A percentile compares a stretch with the other conserved stretches of the same genome.
Evolutionary conservation across 2,797 vertebrate species (phyloP).

Genomic region (Lepus townsendii): DNA sequence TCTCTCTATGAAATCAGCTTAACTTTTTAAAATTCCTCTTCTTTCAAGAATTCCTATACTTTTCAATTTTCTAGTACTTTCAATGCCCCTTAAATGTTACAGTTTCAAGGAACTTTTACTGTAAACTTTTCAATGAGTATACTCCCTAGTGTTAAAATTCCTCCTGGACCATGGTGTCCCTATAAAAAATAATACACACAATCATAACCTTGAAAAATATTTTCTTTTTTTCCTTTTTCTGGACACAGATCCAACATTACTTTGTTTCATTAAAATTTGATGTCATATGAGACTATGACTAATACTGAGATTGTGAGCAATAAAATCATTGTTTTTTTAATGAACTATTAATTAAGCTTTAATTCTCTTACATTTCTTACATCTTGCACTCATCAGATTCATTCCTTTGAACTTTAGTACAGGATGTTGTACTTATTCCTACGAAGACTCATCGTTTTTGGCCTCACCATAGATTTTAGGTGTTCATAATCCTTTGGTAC

Average conservation of each 20-base stretch:
- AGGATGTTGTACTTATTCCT: background rate
- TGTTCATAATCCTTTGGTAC: background rate
- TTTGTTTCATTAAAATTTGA: background rate
- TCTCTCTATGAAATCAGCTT: background rate
- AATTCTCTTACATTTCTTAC: background rate
- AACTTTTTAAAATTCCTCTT: background rate
- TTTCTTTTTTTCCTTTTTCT: background rate
- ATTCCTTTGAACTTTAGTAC: constrained; percentile 14
- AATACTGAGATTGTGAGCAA: background rate
- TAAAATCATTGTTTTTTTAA: constrained; percentile 25
- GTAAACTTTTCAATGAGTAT: background rate
- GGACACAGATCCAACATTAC: background rate
- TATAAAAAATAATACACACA: background rate
- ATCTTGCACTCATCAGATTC: background rate
- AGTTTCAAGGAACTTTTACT: background rate
- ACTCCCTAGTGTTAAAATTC: background rate
- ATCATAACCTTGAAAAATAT: background rate
- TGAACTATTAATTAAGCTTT: constrained; percentile 35
- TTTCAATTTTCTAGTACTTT: constrained; percentile 1
- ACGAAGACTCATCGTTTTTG: constrained; percentile 17
- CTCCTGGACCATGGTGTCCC: background rate
- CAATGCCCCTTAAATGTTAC: background rate
- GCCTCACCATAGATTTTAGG: constrained; percentile 10
- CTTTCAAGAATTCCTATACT: background rate
- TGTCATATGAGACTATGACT: background rate